Percentiles rank a stretch among this genome's conserved stretches.
phyloP scores from a whole-genome alignment of 2,113 vertebrate genomes.

The Rhineura floridana region DNA sequence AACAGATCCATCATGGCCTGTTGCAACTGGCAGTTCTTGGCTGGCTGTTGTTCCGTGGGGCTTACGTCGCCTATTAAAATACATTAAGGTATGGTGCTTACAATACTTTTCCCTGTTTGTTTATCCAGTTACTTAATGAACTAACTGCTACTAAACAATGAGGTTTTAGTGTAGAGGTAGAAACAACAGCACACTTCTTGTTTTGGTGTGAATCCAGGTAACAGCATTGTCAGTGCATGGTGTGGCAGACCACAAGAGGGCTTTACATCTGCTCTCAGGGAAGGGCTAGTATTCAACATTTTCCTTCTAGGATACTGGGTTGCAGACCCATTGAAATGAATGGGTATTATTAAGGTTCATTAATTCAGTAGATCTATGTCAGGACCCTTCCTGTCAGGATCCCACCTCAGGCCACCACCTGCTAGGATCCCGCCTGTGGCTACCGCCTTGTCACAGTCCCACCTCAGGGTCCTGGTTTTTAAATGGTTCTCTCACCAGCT shows the following conservation, averaged over 20 bases:
- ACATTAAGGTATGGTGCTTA: constrained; percentile 77
- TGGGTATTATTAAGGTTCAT: too few species aligned
- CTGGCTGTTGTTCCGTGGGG: constrained; percentile 77
- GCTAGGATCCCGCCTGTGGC: too few species aligned
- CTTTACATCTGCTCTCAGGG: not conserved
- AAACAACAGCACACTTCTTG: not conserved
- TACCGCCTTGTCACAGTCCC: too few species aligned
- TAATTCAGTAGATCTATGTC: too few species aligned
- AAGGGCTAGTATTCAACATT: not conserved
- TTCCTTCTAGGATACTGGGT: not conserved
- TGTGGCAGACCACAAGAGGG: not conserved
- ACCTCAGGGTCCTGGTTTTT: too few species aligned
- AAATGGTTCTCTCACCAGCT: too few species aligned
- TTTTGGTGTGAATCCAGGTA: not conserved
- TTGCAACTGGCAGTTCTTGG: constrained; percentile 71
- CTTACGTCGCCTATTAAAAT: constrained; percentile 77
- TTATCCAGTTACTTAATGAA: not conserved
- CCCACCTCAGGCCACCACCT: too few species aligned
- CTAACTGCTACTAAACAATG: too few species aligned
- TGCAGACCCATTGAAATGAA: too few species aligned
- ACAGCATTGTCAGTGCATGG: not conserved
- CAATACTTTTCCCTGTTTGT: not conserved
- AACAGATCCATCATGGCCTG: constrained; percentile 79
- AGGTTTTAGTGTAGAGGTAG: not conserved
- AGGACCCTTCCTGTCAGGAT: too few species aligned